Percentiles rank a stretch among this genome's conserved stretches.
These are phyloP conservation scores for Dasyornis broadbenti DNA, from an alignment of 2,113 vertebrate species.

Conservation along the genomic window DNA sequence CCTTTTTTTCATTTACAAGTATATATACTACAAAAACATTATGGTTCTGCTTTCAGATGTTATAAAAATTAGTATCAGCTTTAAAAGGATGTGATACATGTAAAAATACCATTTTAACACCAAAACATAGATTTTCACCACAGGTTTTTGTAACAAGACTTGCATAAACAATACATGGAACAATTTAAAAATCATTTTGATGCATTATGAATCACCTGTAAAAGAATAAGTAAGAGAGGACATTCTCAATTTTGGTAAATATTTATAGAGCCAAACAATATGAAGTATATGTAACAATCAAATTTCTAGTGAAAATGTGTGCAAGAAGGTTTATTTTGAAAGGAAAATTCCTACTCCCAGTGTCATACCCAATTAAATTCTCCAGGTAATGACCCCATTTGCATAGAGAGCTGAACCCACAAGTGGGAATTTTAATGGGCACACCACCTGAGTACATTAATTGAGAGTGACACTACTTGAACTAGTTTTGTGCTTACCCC, in stretches of 20 bases:
- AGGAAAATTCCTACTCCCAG: conserved; percentile 78
- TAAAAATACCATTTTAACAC: conserved; percentile 33
- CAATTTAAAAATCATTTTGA: conserved; percentile 51
- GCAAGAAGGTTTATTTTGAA: conserved; percentile 85
- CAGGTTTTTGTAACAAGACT: conserved; percentile 23
- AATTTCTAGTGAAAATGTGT: conserved; percentile 78
- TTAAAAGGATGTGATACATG: neutral
- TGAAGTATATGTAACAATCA: conserved; percentile 72
- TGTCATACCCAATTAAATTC: conserved; percentile 95
- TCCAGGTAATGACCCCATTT: conserved; percentile 93
- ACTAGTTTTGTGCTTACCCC: conserved; percentile 85
- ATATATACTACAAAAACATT: neutral
- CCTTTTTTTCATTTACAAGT: neutral
- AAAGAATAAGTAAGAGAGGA: conserved; percentile 60
- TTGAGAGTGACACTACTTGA: conserved; percentile 93
- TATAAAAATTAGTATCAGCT: neutral
- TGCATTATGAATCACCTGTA: conserved; percentile 57
- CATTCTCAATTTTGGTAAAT: conserved; percentile 71
- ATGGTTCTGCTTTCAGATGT: neutral
- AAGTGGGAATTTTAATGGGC: conserved; percentile 91
- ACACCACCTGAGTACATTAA: conserved; percentile 89
- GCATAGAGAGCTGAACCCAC: conserved; percentile 87
- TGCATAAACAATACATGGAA: conserved; percentile 29
- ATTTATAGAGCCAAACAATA: conserved; percentile 77
- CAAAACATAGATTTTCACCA: neutral